Evolutionary conservation across 2,888 invertebrate species (phyloP).

Genomic region (Himalopsyche kuldschensis): DNA sequence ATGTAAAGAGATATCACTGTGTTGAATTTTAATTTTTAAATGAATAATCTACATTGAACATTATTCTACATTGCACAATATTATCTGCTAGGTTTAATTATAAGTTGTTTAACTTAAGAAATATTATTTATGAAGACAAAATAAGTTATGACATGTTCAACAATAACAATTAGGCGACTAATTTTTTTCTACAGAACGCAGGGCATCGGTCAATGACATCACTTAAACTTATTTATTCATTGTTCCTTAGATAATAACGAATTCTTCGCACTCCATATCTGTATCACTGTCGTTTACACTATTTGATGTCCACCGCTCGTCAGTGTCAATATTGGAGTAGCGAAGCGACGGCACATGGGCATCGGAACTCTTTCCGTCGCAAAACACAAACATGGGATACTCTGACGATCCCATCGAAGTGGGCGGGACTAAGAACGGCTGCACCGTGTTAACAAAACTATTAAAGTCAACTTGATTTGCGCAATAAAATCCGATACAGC

Average conservation of each 20-base stretch:
- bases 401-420: conserved; percentile 59
- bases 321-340: conserved; percentile 58
- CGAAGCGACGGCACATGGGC: conserved; percentile 60
- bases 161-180: background rate
- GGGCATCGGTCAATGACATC: background rate
- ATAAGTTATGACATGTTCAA: background rate
- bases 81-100: background rate
- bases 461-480: conserved; percentile 75
- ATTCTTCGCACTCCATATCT: conserved; percentile 72
- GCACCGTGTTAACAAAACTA: conserved; percentile 70
- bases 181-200: background rate
- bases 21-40: background rate
- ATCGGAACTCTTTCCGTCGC: conserved; percentile 70
- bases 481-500: conserved; percentile 89
- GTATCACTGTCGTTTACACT: conserved; percentile 62
- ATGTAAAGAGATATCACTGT: background rate
- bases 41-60: no score
- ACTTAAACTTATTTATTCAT: background rate
- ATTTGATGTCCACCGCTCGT: conserved; percentile 56
- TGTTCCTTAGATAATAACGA: conserved; percentile 66
- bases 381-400: conserved; percentile 83
- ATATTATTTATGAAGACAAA: background rate
- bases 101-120: background rate
- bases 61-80: background rate
- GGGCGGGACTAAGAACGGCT: conserved; percentile 59